Conservation (phyloP, 2,113 vertebrate genomes). For the Cebus imitator region DNA sequence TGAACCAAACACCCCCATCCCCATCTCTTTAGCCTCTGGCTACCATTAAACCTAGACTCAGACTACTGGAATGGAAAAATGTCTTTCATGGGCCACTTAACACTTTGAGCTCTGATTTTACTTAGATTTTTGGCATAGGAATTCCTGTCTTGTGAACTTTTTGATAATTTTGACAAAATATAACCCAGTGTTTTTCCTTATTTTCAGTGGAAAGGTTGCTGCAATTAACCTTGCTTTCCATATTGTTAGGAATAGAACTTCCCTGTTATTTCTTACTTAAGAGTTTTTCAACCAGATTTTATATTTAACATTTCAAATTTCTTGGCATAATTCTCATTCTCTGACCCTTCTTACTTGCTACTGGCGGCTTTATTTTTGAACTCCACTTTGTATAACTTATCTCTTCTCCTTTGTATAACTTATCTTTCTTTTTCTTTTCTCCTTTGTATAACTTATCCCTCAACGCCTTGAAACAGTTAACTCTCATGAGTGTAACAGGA, state of each 20-base stretch:
- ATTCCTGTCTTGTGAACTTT: neutral
- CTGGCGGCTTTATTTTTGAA: constrained; percentile 28
- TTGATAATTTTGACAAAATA: neutral
- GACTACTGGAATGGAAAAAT: neutral
- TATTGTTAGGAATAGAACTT: neutral
- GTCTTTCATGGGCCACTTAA: neutral
- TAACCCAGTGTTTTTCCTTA: neutral
- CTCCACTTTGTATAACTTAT: neutral
- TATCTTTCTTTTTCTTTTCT: neutral
- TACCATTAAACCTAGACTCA: neutral
- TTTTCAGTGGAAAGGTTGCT: neutral
- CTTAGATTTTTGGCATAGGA: neutral
- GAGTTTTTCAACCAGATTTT: neutral
- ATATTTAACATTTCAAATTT: neutral
- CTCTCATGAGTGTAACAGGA: neutral
- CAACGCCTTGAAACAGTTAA: neutral
- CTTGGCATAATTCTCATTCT: neutral
- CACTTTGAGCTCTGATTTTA: neutral
- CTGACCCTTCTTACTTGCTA: constrained; percentile 18
- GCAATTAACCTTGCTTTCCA: neutral
- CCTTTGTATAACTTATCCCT: neutral
- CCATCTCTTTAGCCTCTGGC: neutral
- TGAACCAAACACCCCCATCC: neutral
- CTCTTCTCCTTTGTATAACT: neutral
- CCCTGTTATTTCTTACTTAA: neutral